phyloP scores from a whole-genome alignment of 2,113 vertebrate species.

The Myotis yumanensis region DNA sequence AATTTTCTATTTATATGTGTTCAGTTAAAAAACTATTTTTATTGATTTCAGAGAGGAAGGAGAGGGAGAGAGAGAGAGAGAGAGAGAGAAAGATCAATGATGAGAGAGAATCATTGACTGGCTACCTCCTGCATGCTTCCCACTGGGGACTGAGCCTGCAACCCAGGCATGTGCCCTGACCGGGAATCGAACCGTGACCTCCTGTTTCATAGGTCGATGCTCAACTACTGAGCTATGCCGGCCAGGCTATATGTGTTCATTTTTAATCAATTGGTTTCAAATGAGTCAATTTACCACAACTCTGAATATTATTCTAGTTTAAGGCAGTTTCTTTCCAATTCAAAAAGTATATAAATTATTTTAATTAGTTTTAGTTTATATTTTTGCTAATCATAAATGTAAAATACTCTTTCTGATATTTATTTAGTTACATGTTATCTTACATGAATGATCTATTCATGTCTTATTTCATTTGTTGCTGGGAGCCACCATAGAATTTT shows the following conservation, averaged over 20 bases:
- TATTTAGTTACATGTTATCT: neutral
- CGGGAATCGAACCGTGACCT: too few species aligned
- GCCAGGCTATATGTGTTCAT: neutral
- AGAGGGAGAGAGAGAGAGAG: too few species aligned
- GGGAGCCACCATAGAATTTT: neutral
- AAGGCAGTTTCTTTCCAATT: neutral
- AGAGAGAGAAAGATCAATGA: too few species aligned
- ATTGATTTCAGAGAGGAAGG: too few species aligned
- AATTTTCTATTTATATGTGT: neutral
- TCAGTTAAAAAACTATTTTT: neutral
- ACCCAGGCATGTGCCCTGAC: too few species aligned
- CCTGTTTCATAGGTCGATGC: too few species aligned
- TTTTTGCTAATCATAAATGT: neutral
- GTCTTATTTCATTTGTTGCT: constrained; percentile 15
- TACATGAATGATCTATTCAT: neutral
- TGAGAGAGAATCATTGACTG: too few species aligned
- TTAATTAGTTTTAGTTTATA: neutral
- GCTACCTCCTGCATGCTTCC: too few species aligned
- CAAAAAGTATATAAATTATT: neutral
- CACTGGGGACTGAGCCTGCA: too few species aligned
- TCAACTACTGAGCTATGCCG: too few species aligned
- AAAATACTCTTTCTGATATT: neutral
- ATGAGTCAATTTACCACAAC: neutral
- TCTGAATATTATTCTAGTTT: neutral
- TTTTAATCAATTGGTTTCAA: constrained; percentile 15